Conservation (phyloP, 2,888 invertebrate genomes). For the Nemotelus pantherinus region DNA sequence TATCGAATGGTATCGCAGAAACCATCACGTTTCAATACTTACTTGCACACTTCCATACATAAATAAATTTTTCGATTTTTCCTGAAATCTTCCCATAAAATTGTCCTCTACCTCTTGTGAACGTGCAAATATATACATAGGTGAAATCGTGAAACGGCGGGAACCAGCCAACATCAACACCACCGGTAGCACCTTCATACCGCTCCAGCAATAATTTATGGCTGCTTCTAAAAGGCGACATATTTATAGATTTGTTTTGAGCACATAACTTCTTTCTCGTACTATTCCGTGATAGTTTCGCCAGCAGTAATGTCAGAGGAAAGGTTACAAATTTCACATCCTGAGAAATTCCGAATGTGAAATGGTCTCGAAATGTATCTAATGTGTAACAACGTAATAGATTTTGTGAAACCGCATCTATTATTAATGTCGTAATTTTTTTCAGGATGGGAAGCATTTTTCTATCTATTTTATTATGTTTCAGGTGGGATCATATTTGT, state of each 20-base stretch:
- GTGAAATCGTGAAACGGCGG: background rate
- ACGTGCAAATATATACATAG: background rate
- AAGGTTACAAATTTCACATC: no score
- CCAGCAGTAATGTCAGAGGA: background rate
- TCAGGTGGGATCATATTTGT: no score
- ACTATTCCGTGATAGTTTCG: constrained; percentile 16
- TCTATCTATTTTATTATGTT: no score
- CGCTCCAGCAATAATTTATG: constrained; percentile 46
- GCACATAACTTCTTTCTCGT: constrained; percentile 44
- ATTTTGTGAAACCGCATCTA: no score
- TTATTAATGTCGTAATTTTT: no score
- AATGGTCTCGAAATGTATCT: no score
- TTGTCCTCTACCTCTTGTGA: background rate
- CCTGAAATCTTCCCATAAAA: background rate
- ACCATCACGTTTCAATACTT: no score
- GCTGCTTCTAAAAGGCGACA: constrained; percentile 46
- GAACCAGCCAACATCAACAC: background rate
- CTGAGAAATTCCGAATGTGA: no score
- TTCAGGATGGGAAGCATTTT: no score
- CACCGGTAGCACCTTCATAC: background rate
- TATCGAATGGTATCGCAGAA: background rate
- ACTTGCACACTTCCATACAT: no score
- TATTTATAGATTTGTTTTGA: constrained; percentile 51
- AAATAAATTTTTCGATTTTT: background rate
- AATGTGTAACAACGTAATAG: no score